phyloP scores from a whole-genome alignment of 2,888 invertebrate species.

The Neoitamus cyanurus region DNA sequence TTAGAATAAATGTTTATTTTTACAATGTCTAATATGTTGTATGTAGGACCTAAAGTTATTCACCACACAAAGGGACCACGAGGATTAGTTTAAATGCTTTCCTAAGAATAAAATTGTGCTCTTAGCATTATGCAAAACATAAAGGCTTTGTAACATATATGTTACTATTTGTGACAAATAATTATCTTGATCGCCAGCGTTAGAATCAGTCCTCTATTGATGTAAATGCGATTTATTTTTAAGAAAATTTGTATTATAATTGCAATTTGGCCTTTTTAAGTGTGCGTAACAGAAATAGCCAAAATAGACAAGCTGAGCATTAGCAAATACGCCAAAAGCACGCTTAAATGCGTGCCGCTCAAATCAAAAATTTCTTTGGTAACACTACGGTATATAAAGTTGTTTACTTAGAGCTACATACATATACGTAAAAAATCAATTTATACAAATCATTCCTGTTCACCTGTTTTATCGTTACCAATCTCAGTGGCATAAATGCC shows the following conservation, averaged over 20 bases:
- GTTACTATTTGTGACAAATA: neutral
- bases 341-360: neutral
- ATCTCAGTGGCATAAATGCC: conserved; percentile 79
- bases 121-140: neutral
- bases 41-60: neutral
- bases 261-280: neutral
- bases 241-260: neutral
- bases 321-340: neutral
- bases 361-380: neutral
- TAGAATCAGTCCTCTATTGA: neutral
- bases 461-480: conserved; percentile 62
- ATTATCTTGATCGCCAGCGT: neutral
- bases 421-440: neutral
- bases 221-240: neutral
- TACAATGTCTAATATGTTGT: neutral
- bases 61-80: neutral
- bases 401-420: neutral
- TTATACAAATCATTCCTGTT: conserved; percentile 57
- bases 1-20: neutral
- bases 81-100: neutral
- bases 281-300: neutral
- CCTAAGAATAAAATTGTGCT: neutral
- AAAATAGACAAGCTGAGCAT: neutral
- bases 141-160: neutral
- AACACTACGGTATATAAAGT: neutral